These are phyloP conservation scores for Sebastes itinus DNA, from an alignment of 2,797 vertebrate genomes.

Conservation along the genomic window DNA sequence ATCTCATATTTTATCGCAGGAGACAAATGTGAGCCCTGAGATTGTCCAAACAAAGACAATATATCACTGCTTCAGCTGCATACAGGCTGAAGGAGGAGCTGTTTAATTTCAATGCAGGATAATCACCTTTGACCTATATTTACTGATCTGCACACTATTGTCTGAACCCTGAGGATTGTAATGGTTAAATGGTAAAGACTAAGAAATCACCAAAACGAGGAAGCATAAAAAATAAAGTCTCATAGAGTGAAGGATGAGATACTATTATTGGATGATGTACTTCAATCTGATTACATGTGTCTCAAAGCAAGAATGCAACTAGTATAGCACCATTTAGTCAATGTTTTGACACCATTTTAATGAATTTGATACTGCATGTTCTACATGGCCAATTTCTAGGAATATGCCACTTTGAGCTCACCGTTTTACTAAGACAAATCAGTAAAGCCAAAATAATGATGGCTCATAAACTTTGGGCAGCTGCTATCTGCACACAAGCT, in stretches of 20 bases:
- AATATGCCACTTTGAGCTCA: not conserved
- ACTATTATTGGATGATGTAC: not conserved
- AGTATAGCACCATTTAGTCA: not conserved
- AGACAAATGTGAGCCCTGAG: conserved; percentile 40
- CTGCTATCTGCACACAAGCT: no score
- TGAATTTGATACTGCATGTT: not conserved
- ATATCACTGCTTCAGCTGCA: conserved; percentile 78
- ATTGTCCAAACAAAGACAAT: conserved; percentile 71
- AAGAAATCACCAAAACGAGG: not conserved
- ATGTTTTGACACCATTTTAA: not conserved
- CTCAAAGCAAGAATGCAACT: not conserved
- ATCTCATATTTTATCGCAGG: conserved; percentile 37
- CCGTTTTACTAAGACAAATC: no score
- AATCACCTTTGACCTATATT: not conserved
- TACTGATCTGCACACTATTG: not conserved
- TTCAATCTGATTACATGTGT: not conserved
- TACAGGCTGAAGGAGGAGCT: conserved; percentile 82
- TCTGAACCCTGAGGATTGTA: not conserved
- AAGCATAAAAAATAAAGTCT: not conserved
- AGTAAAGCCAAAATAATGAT: no score
- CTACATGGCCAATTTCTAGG: not conserved
- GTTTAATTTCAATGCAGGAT: conserved; percentile 4
- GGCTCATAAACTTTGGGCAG: no score
- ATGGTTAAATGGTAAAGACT: not conserved
- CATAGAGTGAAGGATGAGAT: not conserved